Evolutionary conservation across 2,113 vertebrate genomes (phyloP), one percentile per base, ranked within the genome.

Genomic region (Halichoeres trimaculatus): DNA sequence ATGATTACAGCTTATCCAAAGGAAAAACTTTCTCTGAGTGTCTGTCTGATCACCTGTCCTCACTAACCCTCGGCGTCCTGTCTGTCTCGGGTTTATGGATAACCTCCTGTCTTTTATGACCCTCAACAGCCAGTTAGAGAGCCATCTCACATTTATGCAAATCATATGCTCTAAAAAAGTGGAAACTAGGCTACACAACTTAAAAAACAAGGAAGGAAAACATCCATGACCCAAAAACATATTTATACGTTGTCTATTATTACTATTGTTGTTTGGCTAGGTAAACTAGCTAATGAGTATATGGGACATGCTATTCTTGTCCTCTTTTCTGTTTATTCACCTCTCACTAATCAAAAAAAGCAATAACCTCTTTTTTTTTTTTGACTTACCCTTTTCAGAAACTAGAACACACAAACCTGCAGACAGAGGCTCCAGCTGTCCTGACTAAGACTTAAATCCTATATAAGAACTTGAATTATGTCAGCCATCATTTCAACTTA

Each of bases 1-100:
- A 97, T 97, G 60, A 34, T 74, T 43, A 23, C 8, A 1, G 47
- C 53, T 72, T 19, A 14, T 64, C 35, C 53, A 10, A 19, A 58
- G 50, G 16, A 1, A 41, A 30, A 69, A 58, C 17, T 34, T 34
- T 19, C 51, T 26, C 14, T 45, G 16, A 7, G 24, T 54, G 11
- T 63, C 5, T 72, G 30, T 64, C 35, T 1, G 6, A 13, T 62
- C 62, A 6, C 5, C 19, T 40, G 53, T 10, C 3, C 19, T n/a
- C 7, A 48, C 2, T 22, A 36, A 6, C 26, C 4, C 11, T 67
- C 0, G 1, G 6, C 24, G 34, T 64, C 34, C 17, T 1, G 19
- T 24, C 70, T 36, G 36, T 52, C 38, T 43, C 24, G 9, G 72
- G 57, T 76, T 77, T 56, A 81, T 85, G 5, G 23, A 55, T 61